Percentiles rank a stretch among this genome's conserved stretches.
phyloP scores from a whole-genome alignment of 2,113 vertebrate species.

The Aptenodytes forsteri region DNA sequence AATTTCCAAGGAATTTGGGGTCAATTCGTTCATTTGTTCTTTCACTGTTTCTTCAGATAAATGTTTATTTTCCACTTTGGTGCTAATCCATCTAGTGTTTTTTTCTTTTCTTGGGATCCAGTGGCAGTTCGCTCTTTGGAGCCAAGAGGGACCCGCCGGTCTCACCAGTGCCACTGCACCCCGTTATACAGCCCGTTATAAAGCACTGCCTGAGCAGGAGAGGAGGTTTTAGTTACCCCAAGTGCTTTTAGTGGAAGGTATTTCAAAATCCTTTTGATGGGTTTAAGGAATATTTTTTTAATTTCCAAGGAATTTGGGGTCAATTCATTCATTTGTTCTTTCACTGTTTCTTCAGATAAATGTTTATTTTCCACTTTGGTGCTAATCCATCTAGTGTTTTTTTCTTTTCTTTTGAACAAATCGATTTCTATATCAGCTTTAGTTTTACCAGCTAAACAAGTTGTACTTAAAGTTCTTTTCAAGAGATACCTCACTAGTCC shows the following conservation, averaged over 20 bases:
- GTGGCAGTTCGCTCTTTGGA: rapidly evolving
- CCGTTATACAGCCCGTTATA: background rate
- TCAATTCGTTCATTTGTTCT: background rate
- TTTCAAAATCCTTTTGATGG: background rate
- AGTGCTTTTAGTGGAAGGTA: background rate
- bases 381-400: background rate
- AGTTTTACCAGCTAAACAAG: background rate
- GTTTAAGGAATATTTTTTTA: background rate
- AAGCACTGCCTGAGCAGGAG: background rate
- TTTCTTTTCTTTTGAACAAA: background rate
- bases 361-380: background rate
- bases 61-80: background rate
- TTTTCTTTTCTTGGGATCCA: background rate
- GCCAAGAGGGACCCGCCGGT: rapidly evolving
- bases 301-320: background rate
- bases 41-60: background rate
- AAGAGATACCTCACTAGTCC: background rate
- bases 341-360: background rate
- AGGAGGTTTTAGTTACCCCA: background rate
- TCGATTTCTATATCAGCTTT: rapidly evolving
- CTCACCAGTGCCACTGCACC: background rate
- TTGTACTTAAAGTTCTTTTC: background rate
- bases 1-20: background rate
- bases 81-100: background rate
- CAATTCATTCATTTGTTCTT: background rate